A percentile compares a stretch with the other conserved stretches of the same genome.
These are phyloP conservation scores for Strigamia transsilvanica DNA, from an alignment of 2,888 invertebrate genomes.

Conservation along the genomic window DNA sequence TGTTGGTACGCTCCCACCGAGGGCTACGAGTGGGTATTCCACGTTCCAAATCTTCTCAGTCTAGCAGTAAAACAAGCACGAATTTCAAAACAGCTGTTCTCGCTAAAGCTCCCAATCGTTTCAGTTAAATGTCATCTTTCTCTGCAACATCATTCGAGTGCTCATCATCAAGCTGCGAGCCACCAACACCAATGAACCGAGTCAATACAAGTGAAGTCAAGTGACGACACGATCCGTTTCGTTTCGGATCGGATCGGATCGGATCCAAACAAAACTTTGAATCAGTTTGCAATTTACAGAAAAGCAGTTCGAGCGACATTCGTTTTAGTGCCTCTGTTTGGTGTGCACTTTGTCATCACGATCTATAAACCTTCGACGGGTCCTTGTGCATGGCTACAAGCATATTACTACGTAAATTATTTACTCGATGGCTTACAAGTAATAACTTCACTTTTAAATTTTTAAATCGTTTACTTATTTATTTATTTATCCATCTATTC, in stretches of 20 bases:
- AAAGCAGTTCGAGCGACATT: constrained; percentile 67
- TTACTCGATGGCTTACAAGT: constrained; percentile 66
- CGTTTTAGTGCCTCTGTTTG: constrained; percentile 67
- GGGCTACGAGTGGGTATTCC: constrained; percentile 64
- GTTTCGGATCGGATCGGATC: too few relatives aligned
- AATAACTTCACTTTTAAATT: constrained; percentile 51
- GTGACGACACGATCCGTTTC: constrained; percentile 53
- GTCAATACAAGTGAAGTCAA: constrained; percentile 65
- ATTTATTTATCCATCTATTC: constrained; percentile 11
- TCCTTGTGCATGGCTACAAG: constrained; percentile 61
- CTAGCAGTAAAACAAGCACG: constrained; percentile 60
- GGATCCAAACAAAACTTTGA: constrained; percentile 35
- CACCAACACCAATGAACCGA: constrained; percentile 65
- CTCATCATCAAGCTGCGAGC: constrained; percentile 64
- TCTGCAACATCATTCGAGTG: constrained; percentile 62
- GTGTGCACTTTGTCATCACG: constrained; percentile 66
- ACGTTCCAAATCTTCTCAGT: constrained; percentile 63
- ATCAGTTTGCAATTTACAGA: constrained; percentile 60
- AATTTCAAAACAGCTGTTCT: constrained; percentile 53
- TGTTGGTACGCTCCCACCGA: constrained; percentile 63
- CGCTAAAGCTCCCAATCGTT: background rate
- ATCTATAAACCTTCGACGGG: constrained; percentile 64
- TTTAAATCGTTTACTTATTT: background rate
- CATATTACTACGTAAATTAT: constrained; percentile 64
- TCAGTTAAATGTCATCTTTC: constrained; percentile 61